Conservation (phyloP, 2,797 vertebrate genomes). For the Pipistrellus pygmaeus region DNA sequence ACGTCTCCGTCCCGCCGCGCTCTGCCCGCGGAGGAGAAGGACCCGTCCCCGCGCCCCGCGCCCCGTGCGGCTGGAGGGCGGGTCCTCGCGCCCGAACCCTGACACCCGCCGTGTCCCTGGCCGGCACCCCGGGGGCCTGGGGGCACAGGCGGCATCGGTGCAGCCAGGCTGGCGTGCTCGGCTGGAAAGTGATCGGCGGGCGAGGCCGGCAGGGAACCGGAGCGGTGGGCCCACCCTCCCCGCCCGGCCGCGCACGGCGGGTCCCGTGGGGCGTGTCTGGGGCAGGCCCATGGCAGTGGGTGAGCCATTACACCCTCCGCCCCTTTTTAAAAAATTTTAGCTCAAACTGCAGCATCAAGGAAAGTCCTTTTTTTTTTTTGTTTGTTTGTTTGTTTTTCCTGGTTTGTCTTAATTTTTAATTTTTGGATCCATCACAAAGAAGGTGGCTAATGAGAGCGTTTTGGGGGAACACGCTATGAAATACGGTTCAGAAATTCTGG, state of each 20-base stretch:
- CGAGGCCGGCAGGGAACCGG: constrained; percentile 84
- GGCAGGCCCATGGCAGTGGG: constrained; percentile 82
- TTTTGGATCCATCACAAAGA: constrained; percentile 78
- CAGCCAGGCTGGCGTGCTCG: constrained; percentile 97
- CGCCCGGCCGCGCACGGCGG: no score
- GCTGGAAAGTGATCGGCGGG: constrained; percentile 96
- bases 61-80: constrained; percentile 89
- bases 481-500: constrained; percentile 82
- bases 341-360: constrained; percentile 88
- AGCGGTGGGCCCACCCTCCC: not conserved
- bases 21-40: constrained; percentile 91
- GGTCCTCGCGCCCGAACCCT: constrained; percentile 92
- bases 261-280: constrained; percentile 74
- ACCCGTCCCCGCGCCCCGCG: constrained; percentile 87
- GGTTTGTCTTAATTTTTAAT: constrained; percentile 68
- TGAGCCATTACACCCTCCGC: constrained; percentile 78
- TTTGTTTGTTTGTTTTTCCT: no score
- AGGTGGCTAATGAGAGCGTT: constrained; percentile 76
- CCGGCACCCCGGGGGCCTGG: constrained; percentile 88
- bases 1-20: constrained; percentile 92
- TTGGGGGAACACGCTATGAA: constrained; percentile 76
- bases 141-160: constrained; percentile 84
- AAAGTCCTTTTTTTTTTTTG: constrained; percentile 82
- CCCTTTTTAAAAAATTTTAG: constrained; percentile 65
- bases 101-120: constrained; percentile 93